A percentile compares a stretch with the other conserved stretches of the same genome.
Conservation (phyloP, 1,140 invertebrate species). For the Drosophila virilis region DNA sequence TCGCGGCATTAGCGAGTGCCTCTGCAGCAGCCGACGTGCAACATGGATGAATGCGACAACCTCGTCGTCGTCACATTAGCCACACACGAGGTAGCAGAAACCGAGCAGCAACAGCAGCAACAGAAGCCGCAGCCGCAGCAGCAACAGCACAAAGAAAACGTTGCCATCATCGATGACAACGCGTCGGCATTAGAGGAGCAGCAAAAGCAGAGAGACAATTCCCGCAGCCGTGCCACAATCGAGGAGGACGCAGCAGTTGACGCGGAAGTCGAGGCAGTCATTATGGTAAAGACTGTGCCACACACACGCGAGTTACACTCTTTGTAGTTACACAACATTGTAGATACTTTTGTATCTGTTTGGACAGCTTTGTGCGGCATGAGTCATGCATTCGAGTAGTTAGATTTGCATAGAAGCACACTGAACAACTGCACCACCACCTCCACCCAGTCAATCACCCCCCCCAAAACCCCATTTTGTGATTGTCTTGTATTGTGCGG, state of each 20-base stretch:
- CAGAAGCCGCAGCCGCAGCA: constrained; percentile 32
- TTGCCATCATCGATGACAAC: constrained; percentile 27
- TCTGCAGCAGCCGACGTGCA: constrained; percentile 65
- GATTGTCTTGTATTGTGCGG: constrained; percentile 27
- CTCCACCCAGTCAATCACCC: not conserved
- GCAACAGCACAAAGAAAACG: constrained; percentile 23
- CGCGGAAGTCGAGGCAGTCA: constrained; percentile 77
- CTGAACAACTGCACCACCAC: not conserved
- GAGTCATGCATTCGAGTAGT: constrained; percentile 23
- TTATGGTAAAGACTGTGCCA: constrained; percentile 68
- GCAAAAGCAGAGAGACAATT: constrained; percentile 16
- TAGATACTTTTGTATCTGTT: constrained; percentile 17
- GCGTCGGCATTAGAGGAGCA: constrained; percentile 1
- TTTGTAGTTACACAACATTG: not conserved
- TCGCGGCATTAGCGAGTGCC: constrained; percentile 65
- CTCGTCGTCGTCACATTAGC: constrained; percentile 79
- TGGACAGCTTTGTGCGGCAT: constrained; percentile 15
- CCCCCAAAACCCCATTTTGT: not conserved
- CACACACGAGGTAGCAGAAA: constrained; percentile 59
- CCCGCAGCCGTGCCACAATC: constrained; percentile 20
- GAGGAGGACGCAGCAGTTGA: constrained; percentile 68
- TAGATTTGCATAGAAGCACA: constrained; percentile 2
- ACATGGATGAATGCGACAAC: constrained; percentile 85
- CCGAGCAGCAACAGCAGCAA: constrained; percentile 30
- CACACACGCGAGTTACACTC: not conserved